phyloP scores from a whole-genome alignment of 2,113 vertebrate genomes.

The Emydura subglobosa region DNA sequence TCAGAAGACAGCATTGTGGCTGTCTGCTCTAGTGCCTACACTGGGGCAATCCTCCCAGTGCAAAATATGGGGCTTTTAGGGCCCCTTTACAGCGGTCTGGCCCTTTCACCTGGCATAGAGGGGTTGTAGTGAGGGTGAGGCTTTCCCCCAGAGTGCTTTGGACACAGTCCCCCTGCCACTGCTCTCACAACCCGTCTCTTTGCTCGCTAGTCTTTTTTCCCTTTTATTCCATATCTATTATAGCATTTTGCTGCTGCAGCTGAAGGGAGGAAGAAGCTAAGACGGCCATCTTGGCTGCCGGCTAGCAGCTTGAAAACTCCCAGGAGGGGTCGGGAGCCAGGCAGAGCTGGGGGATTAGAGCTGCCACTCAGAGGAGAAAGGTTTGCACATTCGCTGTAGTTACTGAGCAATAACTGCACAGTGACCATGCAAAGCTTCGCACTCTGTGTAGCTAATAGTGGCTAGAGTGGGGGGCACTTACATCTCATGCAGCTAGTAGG shows the following conservation, averaged over 20 bases:
- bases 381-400: accelerated
- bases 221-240: not conserved
- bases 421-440: accelerated
- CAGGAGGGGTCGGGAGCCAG: not conserved
- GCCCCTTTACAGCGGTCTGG: not conserved
- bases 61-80: not conserved
- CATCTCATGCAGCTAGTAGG: accelerated
- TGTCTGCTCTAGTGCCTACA: not conserved
- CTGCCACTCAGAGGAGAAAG: not conserved
- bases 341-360: not conserved
- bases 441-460: not conserved
- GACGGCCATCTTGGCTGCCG: not conserved
- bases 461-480: not conserved
- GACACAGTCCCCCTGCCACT: not conserved
- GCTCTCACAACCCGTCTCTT: not conserved
- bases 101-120: not conserved
- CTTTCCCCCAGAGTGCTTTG: not conserved
- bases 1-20: not conserved
- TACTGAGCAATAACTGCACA: not conserved
- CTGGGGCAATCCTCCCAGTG: not conserved
- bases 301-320: not conserved
- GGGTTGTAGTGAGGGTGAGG: not conserved
- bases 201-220: not conserved
- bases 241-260: not conserved
- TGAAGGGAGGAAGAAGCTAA: not conserved